phyloP scores from a whole-genome alignment of 2,797 vertebrate species.

The Triplophysa bombifrons region DNA sequence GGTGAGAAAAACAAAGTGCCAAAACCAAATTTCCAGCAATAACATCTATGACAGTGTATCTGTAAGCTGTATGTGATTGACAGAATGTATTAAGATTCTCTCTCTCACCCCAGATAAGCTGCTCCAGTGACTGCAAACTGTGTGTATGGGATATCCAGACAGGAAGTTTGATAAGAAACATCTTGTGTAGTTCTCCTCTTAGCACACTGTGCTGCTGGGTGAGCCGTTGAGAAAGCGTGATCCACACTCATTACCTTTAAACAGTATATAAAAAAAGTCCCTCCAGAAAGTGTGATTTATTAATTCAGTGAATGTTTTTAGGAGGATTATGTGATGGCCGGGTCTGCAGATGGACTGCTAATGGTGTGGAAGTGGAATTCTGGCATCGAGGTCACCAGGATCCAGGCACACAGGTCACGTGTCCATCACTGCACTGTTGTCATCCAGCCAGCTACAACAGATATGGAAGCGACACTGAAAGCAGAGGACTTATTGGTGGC shows the following conservation, averaged over 20 bases:
- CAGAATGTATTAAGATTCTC: neutral
- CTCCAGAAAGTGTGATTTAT: neutral
- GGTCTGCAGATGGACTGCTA: conserved; percentile 78
- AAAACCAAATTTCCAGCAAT: neutral
- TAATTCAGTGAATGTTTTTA: conserved; percentile 46
- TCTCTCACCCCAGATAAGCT: conserved; percentile 77
- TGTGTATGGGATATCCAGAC: conserved; percentile 78
- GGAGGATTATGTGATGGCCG: conserved; percentile 76
- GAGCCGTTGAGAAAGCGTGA: conserved; percentile 40
- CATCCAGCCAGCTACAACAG: conserved; percentile 61
- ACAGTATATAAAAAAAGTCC: neutral
- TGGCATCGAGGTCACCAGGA: conserved; percentile 78
- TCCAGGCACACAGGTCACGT: conserved; percentile 77
- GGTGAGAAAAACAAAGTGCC: conserved; percentile 66
- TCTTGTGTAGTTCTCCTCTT: conserved; percentile 75
- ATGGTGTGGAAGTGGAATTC: conserved; percentile 81
- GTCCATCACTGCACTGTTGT: conserved; percentile 75
- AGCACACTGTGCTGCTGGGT: conserved; percentile 79
- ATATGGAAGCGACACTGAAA: conserved; percentile 42
- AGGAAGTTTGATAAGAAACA: conserved; percentile 68
- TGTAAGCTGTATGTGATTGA: neutral
- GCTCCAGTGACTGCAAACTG: conserved; percentile 82
- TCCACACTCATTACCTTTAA: neutral
- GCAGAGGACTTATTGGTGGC: conserved; percentile 74
- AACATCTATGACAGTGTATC: neutral